Evolutionary conservation across 1,140 invertebrate species (phyloP).

Genomic region (Sitobion miscanthi): DNA sequence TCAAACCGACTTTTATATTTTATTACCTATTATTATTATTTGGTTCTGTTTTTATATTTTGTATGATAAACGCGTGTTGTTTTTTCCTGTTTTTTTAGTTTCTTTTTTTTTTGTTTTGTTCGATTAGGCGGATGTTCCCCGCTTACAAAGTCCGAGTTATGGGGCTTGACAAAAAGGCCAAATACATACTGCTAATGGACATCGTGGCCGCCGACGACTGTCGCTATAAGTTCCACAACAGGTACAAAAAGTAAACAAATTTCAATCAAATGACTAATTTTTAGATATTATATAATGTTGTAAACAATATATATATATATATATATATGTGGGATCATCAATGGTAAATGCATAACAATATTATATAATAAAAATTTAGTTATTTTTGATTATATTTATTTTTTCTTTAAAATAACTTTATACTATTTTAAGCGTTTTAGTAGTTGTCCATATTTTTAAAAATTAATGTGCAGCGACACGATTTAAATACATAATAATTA

Average conservation of each 20-base stretch:
- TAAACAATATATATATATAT: background rate
- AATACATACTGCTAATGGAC: conserved; percentile 94
- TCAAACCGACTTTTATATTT: conserved; percentile 27
- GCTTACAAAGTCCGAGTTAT: conserved; percentile 90
- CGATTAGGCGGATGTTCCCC: conserved; percentile 88
- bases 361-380: background rate
- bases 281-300: conserved; percentile 10
- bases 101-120: conserved; percentile 62
- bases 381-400: background rate
- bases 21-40: conserved; percentile 53
- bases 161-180: conserved; percentile 91
- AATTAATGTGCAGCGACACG: background rate
- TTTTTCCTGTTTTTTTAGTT: conserved; percentile 58
- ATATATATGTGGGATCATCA: background rate
- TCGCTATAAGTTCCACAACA: conserved; percentile 95
- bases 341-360: conserved; percentile 22
- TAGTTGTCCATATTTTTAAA: background rate
- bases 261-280: conserved; percentile 54
- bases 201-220: conserved; percentile 91
- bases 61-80: conserved; percentile 49
- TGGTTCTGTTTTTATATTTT: conserved; percentile 29
- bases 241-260: conserved; percentile 65
- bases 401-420: background rate
- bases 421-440: background rate
- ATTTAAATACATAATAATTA: background rate